phyloP scores from a whole-genome alignment of 1,140 invertebrate species.

The Apis florea region DNA sequence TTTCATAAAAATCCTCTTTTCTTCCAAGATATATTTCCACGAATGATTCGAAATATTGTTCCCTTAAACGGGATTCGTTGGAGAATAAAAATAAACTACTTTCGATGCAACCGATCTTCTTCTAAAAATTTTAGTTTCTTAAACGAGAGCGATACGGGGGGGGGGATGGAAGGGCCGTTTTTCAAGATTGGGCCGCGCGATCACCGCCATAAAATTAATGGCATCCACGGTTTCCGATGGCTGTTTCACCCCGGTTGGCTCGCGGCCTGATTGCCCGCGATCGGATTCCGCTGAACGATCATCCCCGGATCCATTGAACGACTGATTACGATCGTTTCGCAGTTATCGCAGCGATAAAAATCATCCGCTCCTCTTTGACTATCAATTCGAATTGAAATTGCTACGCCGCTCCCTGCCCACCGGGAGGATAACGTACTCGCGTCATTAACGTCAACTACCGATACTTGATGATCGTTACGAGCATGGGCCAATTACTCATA shows the following conservation, averaged over 20 bases:
- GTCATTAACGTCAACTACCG: conserved; percentile 55
- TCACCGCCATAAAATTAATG: conserved; percentile 34
- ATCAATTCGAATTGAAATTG: conserved; percentile 59
- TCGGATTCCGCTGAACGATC: too few species aligned
- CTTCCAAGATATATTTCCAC: too few species aligned
- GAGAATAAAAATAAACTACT: too few species aligned
- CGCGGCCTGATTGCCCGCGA: conserved; percentile 38
- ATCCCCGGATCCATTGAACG: conserved; percentile 43
- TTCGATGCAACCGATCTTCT: too few species aligned
- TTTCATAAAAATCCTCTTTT: too few species aligned
- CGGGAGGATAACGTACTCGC: conserved; percentile 37
- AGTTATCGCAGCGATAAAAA: conserved; percentile 58
- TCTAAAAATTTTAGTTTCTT: too few species aligned
- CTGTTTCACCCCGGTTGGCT: conserved; percentile 43
- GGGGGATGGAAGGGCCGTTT: too few species aligned
- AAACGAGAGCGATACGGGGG: too few species aligned
- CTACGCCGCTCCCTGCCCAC: conserved; percentile 25
- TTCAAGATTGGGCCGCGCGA: conserved; percentile 62
- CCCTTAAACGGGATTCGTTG: too few species aligned
- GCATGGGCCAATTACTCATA: conserved; percentile 54
- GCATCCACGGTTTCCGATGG: conserved; percentile 34
- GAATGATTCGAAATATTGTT: too few species aligned
- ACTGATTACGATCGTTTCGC: conserved; percentile 60
- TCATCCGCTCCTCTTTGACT: conserved; percentile 48
- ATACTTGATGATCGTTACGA: conserved; percentile 56